Conservation (phyloP, 2,113 vertebrate genomes). For the Paramormyrops kingsleyae region DNA sequence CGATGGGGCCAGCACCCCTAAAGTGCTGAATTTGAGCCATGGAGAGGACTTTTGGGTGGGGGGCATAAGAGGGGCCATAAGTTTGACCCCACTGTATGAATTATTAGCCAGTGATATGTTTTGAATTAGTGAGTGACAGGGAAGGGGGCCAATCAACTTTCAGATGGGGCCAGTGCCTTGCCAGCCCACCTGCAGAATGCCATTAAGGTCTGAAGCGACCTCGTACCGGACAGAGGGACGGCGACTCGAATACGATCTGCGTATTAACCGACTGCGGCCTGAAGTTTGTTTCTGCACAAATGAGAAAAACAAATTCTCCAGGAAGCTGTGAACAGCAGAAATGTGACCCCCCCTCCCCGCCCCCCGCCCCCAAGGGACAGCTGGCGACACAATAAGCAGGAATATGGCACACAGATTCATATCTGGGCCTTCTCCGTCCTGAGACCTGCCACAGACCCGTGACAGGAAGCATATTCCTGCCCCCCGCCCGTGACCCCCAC, state of each 20-base stretch:
- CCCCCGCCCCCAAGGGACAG: slow-evolving; percentile 4
- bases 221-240: not conserved
- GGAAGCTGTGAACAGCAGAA: not conserved
- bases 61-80: not conserved
- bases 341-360: slow-evolving; percentile 30
- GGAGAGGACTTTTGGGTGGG: not conserved
- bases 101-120: not conserved
- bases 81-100: not conserved
- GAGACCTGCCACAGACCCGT: slow-evolving; percentile 32
- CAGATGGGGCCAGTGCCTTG: not conserved
- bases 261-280: not conserved
- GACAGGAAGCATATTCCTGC: slow-evolving; percentile 40
- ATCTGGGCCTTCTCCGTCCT: slow-evolving; percentile 34
- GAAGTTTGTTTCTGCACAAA: not conserved
- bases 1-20: not conserved
- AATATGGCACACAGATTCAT: slow-evolving; percentile 40
- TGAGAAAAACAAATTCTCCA: slow-evolving; percentile 19
- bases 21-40: not conserved
- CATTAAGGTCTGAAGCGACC: not conserved
- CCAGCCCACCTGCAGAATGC: not conserved
- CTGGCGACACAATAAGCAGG: slow-evolving; percentile 19
- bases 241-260: not conserved
- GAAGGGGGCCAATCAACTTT: not conserved
- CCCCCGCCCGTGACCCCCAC: slow-evolving; percentile 31
- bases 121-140: not conserved